Base-by-base conservation (phyloP, 1,140 invertebrate genomes). In the Drosophila prosaltans region DNA sequence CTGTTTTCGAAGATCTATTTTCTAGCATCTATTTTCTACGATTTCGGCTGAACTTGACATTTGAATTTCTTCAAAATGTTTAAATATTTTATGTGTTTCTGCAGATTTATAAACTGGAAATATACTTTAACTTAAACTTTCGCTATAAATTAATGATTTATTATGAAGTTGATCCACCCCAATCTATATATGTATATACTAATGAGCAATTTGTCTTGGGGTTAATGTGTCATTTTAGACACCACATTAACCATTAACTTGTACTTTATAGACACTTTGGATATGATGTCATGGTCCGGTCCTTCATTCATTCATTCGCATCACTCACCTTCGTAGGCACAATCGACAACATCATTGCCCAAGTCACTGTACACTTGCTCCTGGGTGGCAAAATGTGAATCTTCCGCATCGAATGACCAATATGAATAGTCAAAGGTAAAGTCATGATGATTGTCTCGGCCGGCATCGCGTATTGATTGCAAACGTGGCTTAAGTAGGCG, bases 371-470 rank as follows among this genome's bases (percentile, higher is more conserved):
- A 98, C 63, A 97, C 96, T 94, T 96, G 94, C 91, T 97, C 96
- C 92, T 98, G 97, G 55, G 90, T 88, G 28, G 96, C 95, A 93
- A 95, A 98, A 91, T 97, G 94, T 3, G 91, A 88, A 84, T 97
- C 96, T 28, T 92, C 92, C 28, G 93, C 85, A 82, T 96, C 95
- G 88, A 94, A 97, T 36, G 97, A 98, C 97, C 97, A 98, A 91
- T 98, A 98, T 0, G 97, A 98, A 90, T 97, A 96, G 94, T 98
- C 97, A 93, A 98, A 98, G 28, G 97, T 98, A 89, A 98, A 98
- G 90, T 98, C 97, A 92, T 98, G 97, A 92, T 95, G 95, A 85
- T 95, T 94, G 78, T 96, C 95, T 54, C 94, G 93, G 28, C 93
- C 94, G 79, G 92, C 83, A 92, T 93, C 94, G 55, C 91, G 91